Evolutionary conservation across 2,888 invertebrate genomes (phyloP).

Genomic region (Ormyrus thymus): DNA sequence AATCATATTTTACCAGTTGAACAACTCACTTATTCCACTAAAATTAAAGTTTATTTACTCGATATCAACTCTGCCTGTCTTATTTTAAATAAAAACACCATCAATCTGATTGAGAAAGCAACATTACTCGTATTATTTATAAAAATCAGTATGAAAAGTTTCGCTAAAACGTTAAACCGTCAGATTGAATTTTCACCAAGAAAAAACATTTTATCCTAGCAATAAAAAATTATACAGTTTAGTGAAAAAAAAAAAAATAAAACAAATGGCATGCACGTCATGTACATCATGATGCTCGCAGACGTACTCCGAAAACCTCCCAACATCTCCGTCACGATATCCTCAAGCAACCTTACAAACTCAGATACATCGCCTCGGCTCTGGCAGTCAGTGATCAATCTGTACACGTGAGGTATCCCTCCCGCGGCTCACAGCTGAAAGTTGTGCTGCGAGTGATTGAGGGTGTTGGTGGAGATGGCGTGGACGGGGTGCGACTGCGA

Average conservation of each 20-base stretch:
- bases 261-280: not conserved
- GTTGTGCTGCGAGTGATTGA: slow-evolving; percentile 72
- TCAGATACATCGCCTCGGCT: not conserved
- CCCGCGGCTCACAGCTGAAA: slow-evolving; percentile 66
- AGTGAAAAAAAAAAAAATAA: too few relatives aligned
- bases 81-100: not conserved
- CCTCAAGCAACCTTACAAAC: not conserved
- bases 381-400: not conserved
- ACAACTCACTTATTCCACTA: not conserved
- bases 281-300: not conserved
- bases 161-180: too few relatives aligned
- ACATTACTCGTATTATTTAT: too few relatives aligned
- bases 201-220: too few relatives aligned
- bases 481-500: slow-evolving; percentile 71
- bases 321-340: not conserved
- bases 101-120: too few relatives aligned
- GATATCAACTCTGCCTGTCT: not conserved
- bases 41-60: slow-evolving; percentile 6
- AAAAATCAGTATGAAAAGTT: too few relatives aligned
- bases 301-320: too few relatives aligned
- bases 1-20: too few relatives aligned
- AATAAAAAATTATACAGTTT: too few relatives aligned
- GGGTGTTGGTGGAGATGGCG: slow-evolving; percentile 71
- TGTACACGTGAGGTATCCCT: not conserved
- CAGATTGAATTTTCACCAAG: too few relatives aligned